Base-by-base conservation (phyloP, 2,888 invertebrate species). In the Ditylenchus weischeri region DNA sequence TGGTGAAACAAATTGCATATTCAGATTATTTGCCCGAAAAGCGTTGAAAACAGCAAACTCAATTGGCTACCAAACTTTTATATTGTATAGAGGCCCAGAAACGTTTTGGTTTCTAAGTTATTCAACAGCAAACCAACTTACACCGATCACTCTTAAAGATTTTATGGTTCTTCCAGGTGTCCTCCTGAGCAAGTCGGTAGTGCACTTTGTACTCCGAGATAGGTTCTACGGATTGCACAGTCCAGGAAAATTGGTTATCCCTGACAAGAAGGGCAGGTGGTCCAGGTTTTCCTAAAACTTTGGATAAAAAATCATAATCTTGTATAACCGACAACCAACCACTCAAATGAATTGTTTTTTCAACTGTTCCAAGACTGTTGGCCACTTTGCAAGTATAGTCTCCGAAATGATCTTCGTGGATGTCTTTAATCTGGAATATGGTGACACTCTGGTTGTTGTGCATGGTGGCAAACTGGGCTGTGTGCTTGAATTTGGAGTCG, bases 301-400 rank as follows among this genome's bases (percentile, higher is more conserved):
- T 5, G 29, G n/a, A n/a, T 29, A 4, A 48, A 36, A 6, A 23
- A 60, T 29, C 29, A 29, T 1, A 43, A 43, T 6, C 3, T 43
- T 43, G 8, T 43, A 43, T 6, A 13, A 43, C 5, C 43, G 21
- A 8, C 6, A 13, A 59, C 65, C 23, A 29, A 64, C 67, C 69
- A 59, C 69, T 69, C 18, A 69, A 36, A 57, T 68, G 68, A 36
- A 69, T 64, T 21, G 61, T 58, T 21, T 50, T 57, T 43, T 69
- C 64, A 35, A 51, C 60, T 18, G 51, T 64, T 18, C 67, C 69
- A 8, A 69, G 43, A 43, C 58, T 63, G 57, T 69, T 69, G 11
- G 64, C 51, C 8, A 66, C 58, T 50, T 66, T 61, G 62, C 69
- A 69, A 18, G 65, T 69, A 51, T 69, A 69, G 36, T 69, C 68